A percentile compares a stretch with the other conserved stretches of the same genome.
These are phyloP conservation scores for Platichthys stellatus DNA, from an alignment of 2,113 vertebrate genomes.

Conservation along the genomic window DNA sequence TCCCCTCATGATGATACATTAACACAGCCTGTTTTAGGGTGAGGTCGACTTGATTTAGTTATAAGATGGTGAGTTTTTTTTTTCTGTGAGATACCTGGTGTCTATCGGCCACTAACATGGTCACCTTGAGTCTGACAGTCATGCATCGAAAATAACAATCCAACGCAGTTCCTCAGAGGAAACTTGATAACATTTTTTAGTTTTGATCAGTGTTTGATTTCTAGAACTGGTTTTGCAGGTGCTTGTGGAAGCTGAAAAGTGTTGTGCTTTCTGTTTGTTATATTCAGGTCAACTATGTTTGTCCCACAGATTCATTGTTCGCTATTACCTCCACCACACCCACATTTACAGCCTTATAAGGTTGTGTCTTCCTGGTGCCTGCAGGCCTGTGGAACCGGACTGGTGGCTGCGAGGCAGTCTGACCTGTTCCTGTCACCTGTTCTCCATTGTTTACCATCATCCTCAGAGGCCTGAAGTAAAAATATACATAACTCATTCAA, in stretches of 20 bases:
- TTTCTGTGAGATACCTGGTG: slow-evolving; percentile 25
- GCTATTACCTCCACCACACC: slow-evolving; percentile 47
- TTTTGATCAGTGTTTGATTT: background rate
- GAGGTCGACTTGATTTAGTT: background rate
- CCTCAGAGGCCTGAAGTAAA: slow-evolving; percentile 8
- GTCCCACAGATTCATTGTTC: slow-evolving; percentile 34
- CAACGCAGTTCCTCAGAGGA: background rate
- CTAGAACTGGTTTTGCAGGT: slow-evolving; percentile 34
- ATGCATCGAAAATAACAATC: slow-evolving; percentile 9
- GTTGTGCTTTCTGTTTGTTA: slow-evolving; percentile 19
- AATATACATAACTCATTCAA: background rate
- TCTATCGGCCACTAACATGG: slow-evolving; percentile 8
- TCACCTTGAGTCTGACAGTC: slow-evolving; percentile 24
- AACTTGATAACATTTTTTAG: slow-evolving; percentile 1
- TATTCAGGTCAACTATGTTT: slow-evolving; percentile 28
- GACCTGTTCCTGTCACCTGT: slow-evolving; percentile 66
- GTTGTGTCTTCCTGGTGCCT: slow-evolving; percentile 41
- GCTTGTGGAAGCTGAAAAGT: slow-evolving; percentile 11
- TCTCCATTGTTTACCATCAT: slow-evolving; percentile 32
- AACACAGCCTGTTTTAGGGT: slow-evolving; percentile 13
- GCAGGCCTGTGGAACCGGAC: slow-evolving; percentile 32
- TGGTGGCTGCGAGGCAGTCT: slow-evolving; percentile 37
- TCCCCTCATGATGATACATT: slow-evolving; percentile 12
- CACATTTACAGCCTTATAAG: slow-evolving; percentile 37
- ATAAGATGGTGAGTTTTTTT: background rate